Conservation (phyloP, 2,113 vertebrate genomes). For the Cheirogaleus medius region DNA sequence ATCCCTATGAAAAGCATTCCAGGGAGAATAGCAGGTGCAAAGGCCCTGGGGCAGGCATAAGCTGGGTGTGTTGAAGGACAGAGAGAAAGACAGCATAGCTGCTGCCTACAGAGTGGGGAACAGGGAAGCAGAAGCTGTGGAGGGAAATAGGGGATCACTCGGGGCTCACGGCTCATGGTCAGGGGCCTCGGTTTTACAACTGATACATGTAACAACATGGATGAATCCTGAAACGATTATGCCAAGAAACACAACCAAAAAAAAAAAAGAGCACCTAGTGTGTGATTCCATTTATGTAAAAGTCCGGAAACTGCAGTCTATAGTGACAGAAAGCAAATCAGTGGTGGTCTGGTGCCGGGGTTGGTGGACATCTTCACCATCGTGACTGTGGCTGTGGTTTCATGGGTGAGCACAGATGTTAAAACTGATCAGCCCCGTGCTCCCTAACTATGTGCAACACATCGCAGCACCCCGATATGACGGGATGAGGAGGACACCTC, state of each 20-base stretch:
- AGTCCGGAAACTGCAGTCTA: not conserved
- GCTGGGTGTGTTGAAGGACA: not conserved
- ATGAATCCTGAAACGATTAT: not conserved
- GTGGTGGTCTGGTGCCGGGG: not conserved
- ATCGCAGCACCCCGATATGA: not conserved
- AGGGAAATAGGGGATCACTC: not conserved
- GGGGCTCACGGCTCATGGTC: accelerated
- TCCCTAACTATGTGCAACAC: no score
- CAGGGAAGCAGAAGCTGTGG: not conserved
- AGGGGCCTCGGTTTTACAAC: not conserved
- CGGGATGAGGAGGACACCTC: not conserved
- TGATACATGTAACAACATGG: no score
- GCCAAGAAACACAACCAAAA: not conserved
- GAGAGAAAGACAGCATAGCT: not conserved
- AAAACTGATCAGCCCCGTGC: no score
- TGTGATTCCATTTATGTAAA: not conserved
- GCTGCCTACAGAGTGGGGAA: not conserved
- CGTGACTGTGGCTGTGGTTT: not conserved
- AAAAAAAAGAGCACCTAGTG: not conserved
- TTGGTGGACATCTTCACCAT: not conserved
- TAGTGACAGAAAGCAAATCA: not conserved
- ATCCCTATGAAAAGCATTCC: not conserved
- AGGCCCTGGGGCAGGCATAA: not conserved
- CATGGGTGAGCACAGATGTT: not conserved
- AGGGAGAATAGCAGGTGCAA: not conserved